These are phyloP conservation scores for Bombus polaris DNA, from an alignment of 1,140 invertebrate species.

Conservation along the genomic window DNA sequence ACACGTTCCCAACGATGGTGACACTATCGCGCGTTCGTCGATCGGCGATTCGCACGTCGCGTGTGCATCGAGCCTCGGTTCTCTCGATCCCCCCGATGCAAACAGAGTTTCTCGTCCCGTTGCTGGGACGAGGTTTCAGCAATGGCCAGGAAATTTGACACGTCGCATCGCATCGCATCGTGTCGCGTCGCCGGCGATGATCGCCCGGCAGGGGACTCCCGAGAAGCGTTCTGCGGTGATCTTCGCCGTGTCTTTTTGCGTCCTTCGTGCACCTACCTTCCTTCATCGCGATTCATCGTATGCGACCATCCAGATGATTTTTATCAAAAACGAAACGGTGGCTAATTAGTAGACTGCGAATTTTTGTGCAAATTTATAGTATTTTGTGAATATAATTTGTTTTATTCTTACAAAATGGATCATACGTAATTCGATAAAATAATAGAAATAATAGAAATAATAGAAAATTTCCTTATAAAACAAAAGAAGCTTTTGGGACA, in stretches of 20 bases:
- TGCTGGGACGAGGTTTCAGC: not conserved
- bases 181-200: not conserved
- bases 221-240: constrained; percentile 24
- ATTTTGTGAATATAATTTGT: too few relatives aligned
- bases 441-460: too few relatives aligned
- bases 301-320: not conserved
- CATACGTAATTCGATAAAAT: too few relatives aligned
- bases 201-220: constrained; percentile 22
- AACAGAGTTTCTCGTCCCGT: not conserved
- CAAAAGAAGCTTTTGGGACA: accelerated
- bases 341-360: accelerated
- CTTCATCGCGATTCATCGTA: not conserved
- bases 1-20: not conserved
- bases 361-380: too few relatives aligned
- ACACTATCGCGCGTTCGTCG: constrained; percentile 4
- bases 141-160: constrained; percentile 39
- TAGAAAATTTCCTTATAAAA: too few relatives aligned
- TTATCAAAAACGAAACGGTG: not conserved
- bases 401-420: too few relatives aligned
- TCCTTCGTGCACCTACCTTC: too few relatives aligned
- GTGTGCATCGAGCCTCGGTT: not conserved
- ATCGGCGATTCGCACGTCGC: not conserved
- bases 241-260: not conserved
- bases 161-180: not conserved
- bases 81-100: not conserved